Conservation (phyloP, 2,113 vertebrate species). For the sheep (Ovis aries) region ARS-UI_Ramb_v3.0 NC_056069.1:3148001-3148500, state of each 20-base stretch:
- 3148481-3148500: background rate
- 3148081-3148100: background rate
- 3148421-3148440: background rate
- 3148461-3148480: conserved; percentile 11
- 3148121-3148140: background rate
- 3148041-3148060: background rate
- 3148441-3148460: background rate
- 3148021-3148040: background rate
- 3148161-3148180: background rate
- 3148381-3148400: background rate
- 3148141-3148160: background rate
- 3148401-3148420: background rate
- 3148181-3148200: background rate
- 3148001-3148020: background rate
- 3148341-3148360: background rate
- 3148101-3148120: background rate
- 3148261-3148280: background rate
- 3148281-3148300: background rate
- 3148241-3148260: background rate
- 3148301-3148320: background rate
- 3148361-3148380: background rate
- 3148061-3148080: background rate
- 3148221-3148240: background rate
- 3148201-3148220: background rate
- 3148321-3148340: background rate